These are phyloP conservation scores for Molanna angustata DNA, from an alignment of 2,888 invertebrate species.

Conservation along the genomic window DNA sequence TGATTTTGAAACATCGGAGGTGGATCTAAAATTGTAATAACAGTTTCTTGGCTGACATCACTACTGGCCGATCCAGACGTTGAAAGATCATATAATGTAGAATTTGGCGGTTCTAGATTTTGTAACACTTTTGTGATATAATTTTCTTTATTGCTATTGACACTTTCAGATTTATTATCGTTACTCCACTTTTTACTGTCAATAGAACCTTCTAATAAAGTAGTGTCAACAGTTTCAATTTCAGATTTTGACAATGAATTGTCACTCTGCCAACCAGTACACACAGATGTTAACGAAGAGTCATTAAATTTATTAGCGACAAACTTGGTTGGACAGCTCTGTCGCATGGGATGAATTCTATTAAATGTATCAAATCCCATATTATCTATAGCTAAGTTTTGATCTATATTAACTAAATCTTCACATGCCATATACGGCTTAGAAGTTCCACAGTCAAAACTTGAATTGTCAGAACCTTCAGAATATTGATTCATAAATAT, in stretches of 20 bases:
- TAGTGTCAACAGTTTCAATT: slow-evolving; percentile 35
- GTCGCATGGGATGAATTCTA: slow-evolving; percentile 51
- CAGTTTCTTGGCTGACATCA: slow-evolving; percentile 39
- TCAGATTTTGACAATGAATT: slow-evolving; percentile 38
- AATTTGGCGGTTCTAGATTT: slow-evolving; percentile 44
- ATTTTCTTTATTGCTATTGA: background rate
- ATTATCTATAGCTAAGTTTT: slow-evolving; percentile 54
- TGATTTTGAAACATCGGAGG: slow-evolving; percentile 60
- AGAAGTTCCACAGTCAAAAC: slow-evolving; percentile 52
- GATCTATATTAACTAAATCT: slow-evolving; percentile 64
- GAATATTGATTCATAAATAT: slow-evolving; percentile 53
- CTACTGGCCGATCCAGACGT: slow-evolving; percentile 24
- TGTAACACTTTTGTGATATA: slow-evolving; percentile 38
- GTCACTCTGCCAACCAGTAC: slow-evolving; percentile 50
- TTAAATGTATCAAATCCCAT: slow-evolving; percentile 42
- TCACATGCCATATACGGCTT: slow-evolving; percentile 64
- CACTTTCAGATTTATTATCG: background rate
- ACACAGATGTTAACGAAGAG: slow-evolving; percentile 53
- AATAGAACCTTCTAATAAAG: too few relatives aligned
- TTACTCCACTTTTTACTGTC: slow-evolving; percentile 33
- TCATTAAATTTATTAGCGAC: slow-evolving; percentile 58
- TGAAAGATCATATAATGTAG: slow-evolving; percentile 15
- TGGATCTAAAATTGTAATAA: slow-evolving; percentile 46
- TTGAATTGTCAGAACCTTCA: slow-evolving; percentile 58
- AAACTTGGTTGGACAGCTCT: slow-evolving; percentile 66